Evolutionary conservation across 2,888 invertebrate genomes (phyloP).

Genomic region (Melanostoma mellinum): DNA sequence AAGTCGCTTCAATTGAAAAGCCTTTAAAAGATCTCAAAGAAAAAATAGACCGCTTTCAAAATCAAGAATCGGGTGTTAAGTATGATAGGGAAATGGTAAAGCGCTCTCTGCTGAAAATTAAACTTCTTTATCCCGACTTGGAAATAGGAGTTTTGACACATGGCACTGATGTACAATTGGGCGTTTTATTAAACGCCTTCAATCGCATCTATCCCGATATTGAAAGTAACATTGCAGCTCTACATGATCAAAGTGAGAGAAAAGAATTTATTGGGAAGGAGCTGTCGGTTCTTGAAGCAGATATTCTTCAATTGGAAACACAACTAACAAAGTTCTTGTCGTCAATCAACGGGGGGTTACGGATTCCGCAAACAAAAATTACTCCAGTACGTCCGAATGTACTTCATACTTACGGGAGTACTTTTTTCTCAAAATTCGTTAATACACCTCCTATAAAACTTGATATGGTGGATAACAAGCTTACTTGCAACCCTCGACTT

Average conservation of each 20-base stretch:
- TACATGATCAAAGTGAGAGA: conserved; percentile 76
- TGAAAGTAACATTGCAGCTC: conserved; percentile 75
- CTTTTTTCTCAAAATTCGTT: conserved; percentile 77
- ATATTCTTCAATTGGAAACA: conserved; percentile 76
- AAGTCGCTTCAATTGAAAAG: conserved; percentile 72
- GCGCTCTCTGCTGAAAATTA: conserved; percentile 74
- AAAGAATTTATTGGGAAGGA: conserved; percentile 76
- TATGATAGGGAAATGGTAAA: conserved; percentile 76
- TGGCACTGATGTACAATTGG: conserved; percentile 69
- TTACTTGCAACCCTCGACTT: conserved; percentile 75
- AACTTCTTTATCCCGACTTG: conserved; percentile 67
- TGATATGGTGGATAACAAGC: conserved; percentile 73
- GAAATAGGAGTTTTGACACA: conserved; percentile 38
- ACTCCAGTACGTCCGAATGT: conserved; percentile 59
- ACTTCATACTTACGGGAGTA: conserved; percentile 45
- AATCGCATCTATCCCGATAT: conserved; percentile 76
- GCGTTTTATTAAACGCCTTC: conserved; percentile 76
- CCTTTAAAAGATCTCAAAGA: conserved; percentile 75
- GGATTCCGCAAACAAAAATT: conserved; percentile 18
- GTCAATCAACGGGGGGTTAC: conserved; percentile 38
- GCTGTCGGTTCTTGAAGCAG: conserved; percentile 74
- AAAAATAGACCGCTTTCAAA: conserved; percentile 77
- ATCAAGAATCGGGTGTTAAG: conserved; percentile 75
- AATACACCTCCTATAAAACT: conserved; percentile 80
- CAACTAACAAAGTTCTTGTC: conserved; percentile 76